Evolutionary conservation across 2,888 invertebrate species (phyloP).

Genomic region (Serrognathus titanus): DNA sequence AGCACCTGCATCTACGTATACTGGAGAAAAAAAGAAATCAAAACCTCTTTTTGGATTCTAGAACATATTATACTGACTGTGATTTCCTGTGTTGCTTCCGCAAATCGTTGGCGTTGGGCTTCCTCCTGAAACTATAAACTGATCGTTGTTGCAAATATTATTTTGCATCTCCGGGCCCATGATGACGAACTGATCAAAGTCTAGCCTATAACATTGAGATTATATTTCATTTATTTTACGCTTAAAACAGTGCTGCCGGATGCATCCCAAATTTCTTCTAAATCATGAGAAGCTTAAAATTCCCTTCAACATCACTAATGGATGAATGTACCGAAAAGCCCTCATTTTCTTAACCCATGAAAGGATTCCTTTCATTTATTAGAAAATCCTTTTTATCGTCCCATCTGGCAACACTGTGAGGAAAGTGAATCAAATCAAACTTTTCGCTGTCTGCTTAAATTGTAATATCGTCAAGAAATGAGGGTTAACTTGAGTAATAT

Average conservation of each 20-base stretch:
- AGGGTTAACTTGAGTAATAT: no score
- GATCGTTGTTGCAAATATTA: constrained; percentile 79
- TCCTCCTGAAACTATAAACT: constrained; percentile 80
- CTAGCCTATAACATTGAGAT: constrained; percentile 55
- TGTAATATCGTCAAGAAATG: no score
- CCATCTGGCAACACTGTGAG: no score
- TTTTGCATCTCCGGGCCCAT: constrained; percentile 73
- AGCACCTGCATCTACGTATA: constrained; percentile 80
- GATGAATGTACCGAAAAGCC: no score
- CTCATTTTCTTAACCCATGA: no score
- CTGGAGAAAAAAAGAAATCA: constrained; percentile 48
- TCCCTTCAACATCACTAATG: no score
- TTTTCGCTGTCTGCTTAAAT: no score
- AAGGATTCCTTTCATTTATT: no score
- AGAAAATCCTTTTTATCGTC: no score
- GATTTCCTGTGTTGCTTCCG: constrained; percentile 75
- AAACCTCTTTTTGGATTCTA: neutral
- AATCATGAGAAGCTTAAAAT: no score
- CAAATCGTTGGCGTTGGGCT: constrained; percentile 78
- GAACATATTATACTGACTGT: constrained; percentile 58
- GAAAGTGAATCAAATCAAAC: no score
- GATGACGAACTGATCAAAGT: constrained; percentile 74
- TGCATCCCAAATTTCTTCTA: no score
- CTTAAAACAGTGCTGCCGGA: neutral
- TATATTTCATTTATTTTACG: constrained; percentile 2